phyloP scores from a whole-genome alignment of 1,140 invertebrate species.

The Pogonomyrmex barbatus region DNA sequence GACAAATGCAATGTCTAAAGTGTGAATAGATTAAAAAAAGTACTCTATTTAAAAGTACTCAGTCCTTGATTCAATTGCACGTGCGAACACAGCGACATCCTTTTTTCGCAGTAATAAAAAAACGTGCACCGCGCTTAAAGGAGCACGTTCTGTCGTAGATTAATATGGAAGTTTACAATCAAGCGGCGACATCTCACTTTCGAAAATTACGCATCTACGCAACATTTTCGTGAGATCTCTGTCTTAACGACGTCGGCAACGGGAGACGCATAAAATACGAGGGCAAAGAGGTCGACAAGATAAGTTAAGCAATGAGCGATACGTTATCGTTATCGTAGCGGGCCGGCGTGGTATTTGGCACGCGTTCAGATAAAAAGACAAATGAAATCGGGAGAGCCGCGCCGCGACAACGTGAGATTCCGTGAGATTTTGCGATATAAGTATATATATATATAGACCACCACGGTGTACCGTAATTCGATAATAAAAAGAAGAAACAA shows the following conservation, averaged over 20 bases:
- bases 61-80: constrained; percentile 3
- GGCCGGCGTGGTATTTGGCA: constrained; percentile 70
- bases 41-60: not conserved
- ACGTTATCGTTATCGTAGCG: constrained; percentile 76
- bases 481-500: not conserved
- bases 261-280: constrained; percentile 61
- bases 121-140: not conserved
- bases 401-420: constrained; percentile 18
- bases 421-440: constrained; percentile 30
- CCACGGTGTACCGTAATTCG: not conserved
- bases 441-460: not conserved
- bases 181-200: constrained; percentile 10
- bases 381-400: constrained; percentile 60
- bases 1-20: too few species aligned
- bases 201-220: constrained; percentile 36
- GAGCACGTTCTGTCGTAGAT: not conserved
- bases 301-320: constrained; percentile 77
- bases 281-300: constrained; percentile 75
- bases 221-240: constrained; percentile 50
- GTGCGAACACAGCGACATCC: not conserved
- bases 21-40: not conserved
- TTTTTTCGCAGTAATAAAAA: not conserved
- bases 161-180: constrained; percentile 23
- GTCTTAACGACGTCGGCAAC: constrained; percentile 36
- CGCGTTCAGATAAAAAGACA: constrained; percentile 71